Evolutionary conservation across 2,888 invertebrate species (phyloP).

Genomic region (Drosophila meridionalis): DNA sequence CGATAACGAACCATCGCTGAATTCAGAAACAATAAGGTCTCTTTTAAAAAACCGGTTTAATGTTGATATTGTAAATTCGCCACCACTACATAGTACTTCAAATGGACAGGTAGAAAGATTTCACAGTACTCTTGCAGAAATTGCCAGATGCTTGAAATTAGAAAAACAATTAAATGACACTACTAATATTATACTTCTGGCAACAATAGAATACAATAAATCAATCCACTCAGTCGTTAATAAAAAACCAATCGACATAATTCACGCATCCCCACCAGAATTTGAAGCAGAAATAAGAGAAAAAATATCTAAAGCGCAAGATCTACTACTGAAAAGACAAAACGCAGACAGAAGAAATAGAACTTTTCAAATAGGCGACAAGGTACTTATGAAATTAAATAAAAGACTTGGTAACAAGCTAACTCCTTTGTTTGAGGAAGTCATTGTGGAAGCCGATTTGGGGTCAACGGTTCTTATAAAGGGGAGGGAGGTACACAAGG

Average conservation of each 20-base stretch:
- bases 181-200: conserved; percentile 7
- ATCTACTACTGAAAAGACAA: not conserved
- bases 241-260: conserved; percentile 14
- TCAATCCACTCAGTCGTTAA: conserved; percentile 8
- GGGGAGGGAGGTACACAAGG: not conserved
- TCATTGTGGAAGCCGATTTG: not conserved
- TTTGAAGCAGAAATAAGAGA: not conserved
- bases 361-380: not conserved
- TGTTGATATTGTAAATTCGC: conserved; percentile 22
- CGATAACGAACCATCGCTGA: not conserved
- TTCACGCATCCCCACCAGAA: not conserved
- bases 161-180: conserved; percentile 19
- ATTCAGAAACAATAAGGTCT: not conserved
- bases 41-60: conserved; percentile 16
- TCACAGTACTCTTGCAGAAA: conserved; percentile 45
- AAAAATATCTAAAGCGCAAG: not conserved
- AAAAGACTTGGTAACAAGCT: not conserved
- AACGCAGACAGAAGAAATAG: not conserved
- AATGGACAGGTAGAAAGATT: conserved; percentile 24
- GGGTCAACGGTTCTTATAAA: not conserved
- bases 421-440: not conserved
- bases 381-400: not conserved
- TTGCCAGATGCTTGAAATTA: conserved; percentile 46
- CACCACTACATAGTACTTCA: conserved; percentile 44
- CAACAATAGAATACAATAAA: conserved; percentile 17